Evolutionary conservation across 2,888 invertebrate genomes (phyloP).

Genomic region (Cactoblastis cactorum): DNA sequence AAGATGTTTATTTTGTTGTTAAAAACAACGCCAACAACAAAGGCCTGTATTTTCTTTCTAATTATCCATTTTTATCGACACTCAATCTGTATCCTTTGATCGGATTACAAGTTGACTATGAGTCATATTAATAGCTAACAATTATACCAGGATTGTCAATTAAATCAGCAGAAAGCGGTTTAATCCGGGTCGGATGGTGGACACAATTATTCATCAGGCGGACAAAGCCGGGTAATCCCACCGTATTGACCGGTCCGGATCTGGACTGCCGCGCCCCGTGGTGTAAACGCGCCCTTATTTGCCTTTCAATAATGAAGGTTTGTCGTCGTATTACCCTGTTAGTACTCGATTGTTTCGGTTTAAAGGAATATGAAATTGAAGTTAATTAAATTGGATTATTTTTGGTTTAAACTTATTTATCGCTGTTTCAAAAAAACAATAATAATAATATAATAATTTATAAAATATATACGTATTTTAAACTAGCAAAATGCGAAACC

Average conservation of each 20-base stretch:
- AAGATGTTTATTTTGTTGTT: too few relatives aligned
- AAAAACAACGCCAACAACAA: too few relatives aligned
- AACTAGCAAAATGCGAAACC: too few relatives aligned
- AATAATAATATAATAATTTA: too few relatives aligned
- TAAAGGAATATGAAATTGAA: not conserved
- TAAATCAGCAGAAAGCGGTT: slow-evolving; percentile 72
- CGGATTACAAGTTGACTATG: slow-evolving; percentile 49
- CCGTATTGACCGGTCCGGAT: slow-evolving; percentile 62
- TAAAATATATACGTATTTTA: too few relatives aligned
- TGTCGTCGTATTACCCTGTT: slow-evolving; percentile 2
- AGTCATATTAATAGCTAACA: slow-evolving; percentile 64
- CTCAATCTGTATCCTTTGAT: slow-evolving; percentile 9
- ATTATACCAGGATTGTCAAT: slow-evolving; percentile 71
- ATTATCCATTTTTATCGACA: not conserved
- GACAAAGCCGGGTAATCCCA: slow-evolving; percentile 69
- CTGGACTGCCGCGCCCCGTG: slow-evolving; percentile 29
- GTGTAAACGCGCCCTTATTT: slow-evolving; percentile 44
- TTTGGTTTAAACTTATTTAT: not conserved
- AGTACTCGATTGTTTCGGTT: not conserved
- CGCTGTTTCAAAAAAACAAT: too few relatives aligned
- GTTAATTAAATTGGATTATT: not conserved
- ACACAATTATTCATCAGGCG: slow-evolving; percentile 75
- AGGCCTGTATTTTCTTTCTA: too few relatives aligned
- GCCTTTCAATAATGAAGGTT: slow-evolving; percentile 47
- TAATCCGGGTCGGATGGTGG: slow-evolving; percentile 67